Conservation (phyloP, 2,888 invertebrate species). For the Ectobius pallidus region DNA sequence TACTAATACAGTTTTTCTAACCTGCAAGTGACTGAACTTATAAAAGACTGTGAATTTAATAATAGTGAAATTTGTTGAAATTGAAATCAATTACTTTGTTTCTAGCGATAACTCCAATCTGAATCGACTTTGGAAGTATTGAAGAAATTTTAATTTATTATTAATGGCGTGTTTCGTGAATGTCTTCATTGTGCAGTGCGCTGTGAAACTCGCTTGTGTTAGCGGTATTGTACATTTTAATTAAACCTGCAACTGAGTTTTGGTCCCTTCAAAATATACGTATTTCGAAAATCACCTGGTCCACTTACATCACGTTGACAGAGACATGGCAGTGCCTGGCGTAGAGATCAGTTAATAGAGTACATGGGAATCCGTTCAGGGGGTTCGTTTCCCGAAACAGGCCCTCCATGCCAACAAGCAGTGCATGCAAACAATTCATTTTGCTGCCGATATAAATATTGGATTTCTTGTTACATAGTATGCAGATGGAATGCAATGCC, state of each 20-base stretch:
- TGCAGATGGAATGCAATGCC: background rate
- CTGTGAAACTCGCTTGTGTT: background rate
- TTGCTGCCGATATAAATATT: background rate
- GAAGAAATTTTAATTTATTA: background rate
- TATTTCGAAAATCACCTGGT: no score
- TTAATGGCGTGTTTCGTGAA: background rate
- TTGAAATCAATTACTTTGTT: no score
- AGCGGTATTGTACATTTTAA: background rate
- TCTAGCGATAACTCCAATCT: no score
- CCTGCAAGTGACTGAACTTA: no score
- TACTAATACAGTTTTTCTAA: no score
- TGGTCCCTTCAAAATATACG: background rate
- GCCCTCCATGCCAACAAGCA: background rate
- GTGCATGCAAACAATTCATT: background rate
- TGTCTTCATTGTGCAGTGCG: no score
- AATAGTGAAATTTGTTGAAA: no score
- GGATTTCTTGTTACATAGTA: background rate
- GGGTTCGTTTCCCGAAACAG: background rate
- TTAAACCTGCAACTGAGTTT: background rate
- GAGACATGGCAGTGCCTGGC: background rate
- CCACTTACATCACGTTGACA: background rate
- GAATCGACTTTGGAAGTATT: no score
- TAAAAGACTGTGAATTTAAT: no score
- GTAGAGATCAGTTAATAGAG: background rate
- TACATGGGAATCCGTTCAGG: slow-evolving; percentile 4